Conservation (phyloP, 2,888 invertebrate genomes). For the Acanthosepion esculentum region DNA sequence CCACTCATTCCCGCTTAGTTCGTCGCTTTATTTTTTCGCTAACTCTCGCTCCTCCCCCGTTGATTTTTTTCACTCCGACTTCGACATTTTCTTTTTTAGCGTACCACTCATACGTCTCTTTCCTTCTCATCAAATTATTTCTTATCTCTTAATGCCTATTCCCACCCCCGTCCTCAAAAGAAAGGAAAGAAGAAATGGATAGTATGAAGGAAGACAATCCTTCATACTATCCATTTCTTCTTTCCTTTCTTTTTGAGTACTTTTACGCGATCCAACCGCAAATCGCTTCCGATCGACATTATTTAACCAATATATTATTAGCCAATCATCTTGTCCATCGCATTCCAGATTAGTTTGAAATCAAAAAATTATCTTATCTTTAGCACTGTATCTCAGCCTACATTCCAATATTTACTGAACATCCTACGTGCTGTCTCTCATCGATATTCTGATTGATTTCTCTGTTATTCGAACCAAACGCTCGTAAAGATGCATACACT, state of each 20-base stretch:
- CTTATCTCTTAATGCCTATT: no score
- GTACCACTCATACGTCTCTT: background rate
- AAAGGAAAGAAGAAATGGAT: no score
- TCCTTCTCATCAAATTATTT: background rate
- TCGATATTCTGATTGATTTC: background rate
- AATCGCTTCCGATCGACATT: background rate
- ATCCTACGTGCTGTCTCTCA: background rate
- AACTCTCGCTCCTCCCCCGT: background rate
- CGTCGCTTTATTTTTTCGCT: background rate
- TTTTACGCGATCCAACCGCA: background rate
- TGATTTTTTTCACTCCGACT: no score
- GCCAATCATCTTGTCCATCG: background rate
- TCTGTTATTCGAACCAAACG: background rate
- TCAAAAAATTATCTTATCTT: background rate
- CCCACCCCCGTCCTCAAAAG: no score
- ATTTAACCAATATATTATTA: slow-evolving; percentile 9
- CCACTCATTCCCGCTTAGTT: background rate
- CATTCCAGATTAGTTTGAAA: background rate
- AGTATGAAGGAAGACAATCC: no score
- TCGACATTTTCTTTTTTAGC: no score
- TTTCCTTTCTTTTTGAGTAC: background rate
- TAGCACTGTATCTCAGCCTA: background rate
- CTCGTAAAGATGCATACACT: background rate
- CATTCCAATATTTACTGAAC: background rate
- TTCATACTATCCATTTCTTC: no score